Conservation (phyloP, 2,797 vertebrate species). For the Adelosebastes latens region DNA sequence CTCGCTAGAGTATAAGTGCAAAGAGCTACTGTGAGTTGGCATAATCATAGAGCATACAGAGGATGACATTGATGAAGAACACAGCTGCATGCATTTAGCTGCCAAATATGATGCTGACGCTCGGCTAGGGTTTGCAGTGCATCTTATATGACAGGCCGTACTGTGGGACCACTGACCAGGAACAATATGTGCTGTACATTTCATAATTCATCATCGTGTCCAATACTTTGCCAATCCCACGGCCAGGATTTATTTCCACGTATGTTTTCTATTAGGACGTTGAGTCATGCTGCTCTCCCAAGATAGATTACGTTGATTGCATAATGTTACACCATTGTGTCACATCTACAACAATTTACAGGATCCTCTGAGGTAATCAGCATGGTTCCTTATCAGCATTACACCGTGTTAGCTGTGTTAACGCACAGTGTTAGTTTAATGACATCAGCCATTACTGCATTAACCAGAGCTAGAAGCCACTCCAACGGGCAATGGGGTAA, state of each 20-base stretch:
- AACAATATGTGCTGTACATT: constrained; percentile 23
- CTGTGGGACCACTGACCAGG: constrained; percentile 22
- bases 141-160: constrained; percentile 39
- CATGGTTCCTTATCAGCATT: constrained; percentile 13
- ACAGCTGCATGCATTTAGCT: constrained; percentile 45
- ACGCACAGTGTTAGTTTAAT: constrained; percentile 19
- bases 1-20: background rate
- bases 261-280: constrained; percentile 20
- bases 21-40: background rate
- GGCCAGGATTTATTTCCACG: background rate
- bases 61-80: constrained; percentile 27
- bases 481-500: background rate
- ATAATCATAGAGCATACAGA: constrained; percentile 15
- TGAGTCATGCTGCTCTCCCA: background rate
- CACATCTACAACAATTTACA: background rate
- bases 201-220: constrained; percentile 8
- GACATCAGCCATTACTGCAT: constrained; percentile 19
- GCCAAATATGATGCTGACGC: constrained; percentile 16
- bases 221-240: background rate
- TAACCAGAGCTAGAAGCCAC: background rate
- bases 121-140: constrained; percentile 21
- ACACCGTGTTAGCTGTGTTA: background rate
- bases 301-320: constrained; percentile 9
- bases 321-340: constrained; percentile 22
- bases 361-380: background rate